A percentile compares a stretch with the other conserved stretches of the same genome.
These are phyloP conservation scores for Poeciliopsis prolifica DNA, from an alignment of 2,113 vertebrate species.

Conservation along the genomic window DNA sequence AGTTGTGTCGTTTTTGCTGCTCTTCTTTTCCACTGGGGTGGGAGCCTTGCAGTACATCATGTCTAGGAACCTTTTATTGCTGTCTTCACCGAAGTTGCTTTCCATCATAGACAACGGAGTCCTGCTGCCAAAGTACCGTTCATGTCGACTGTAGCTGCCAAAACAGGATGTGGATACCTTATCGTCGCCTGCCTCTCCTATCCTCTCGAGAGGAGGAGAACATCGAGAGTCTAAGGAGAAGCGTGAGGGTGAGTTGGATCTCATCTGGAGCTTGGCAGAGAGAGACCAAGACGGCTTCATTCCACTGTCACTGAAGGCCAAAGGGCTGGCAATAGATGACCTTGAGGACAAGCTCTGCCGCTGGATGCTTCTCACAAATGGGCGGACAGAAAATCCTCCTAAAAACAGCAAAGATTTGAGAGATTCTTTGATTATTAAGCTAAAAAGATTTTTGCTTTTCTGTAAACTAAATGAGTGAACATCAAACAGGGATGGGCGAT, in stretches of 20 bases:
- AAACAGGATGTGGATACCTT: constrained; percentile 94
- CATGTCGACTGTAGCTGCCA: constrained; percentile 84
- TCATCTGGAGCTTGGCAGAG: constrained; percentile 91
- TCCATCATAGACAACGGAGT: constrained; percentile 93
- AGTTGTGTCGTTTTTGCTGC: constrained; percentile 80
- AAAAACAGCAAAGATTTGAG: constrained; percentile 4
- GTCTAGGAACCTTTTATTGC: constrained; percentile 73
- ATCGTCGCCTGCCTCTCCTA: constrained; percentile 90
- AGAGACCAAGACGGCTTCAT: constrained; percentile 92
- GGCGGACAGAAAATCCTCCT: constrained; percentile 96
- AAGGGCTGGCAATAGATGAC: constrained; percentile 92
- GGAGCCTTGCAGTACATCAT: constrained; percentile 80
- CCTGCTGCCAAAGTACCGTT: constrained; percentile 83
- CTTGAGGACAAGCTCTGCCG: constrained; percentile 92
- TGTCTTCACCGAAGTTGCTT: constrained; percentile 80
- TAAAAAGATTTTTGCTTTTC: no score
- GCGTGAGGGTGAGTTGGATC: constrained; percentile 92
- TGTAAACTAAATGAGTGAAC: background rate
- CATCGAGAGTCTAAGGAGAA: constrained; percentile 95
- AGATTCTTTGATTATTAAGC: background rate
- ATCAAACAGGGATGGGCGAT: background rate
- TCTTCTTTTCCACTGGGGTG: constrained; percentile 78
- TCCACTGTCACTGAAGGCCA: constrained; percentile 89
- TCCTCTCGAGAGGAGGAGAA: constrained; percentile 90
- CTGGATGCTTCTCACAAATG: constrained; percentile 96